Conservation (phyloP, 2,797 vertebrate genomes). For the Coranthus polyacanthus region DNA sequence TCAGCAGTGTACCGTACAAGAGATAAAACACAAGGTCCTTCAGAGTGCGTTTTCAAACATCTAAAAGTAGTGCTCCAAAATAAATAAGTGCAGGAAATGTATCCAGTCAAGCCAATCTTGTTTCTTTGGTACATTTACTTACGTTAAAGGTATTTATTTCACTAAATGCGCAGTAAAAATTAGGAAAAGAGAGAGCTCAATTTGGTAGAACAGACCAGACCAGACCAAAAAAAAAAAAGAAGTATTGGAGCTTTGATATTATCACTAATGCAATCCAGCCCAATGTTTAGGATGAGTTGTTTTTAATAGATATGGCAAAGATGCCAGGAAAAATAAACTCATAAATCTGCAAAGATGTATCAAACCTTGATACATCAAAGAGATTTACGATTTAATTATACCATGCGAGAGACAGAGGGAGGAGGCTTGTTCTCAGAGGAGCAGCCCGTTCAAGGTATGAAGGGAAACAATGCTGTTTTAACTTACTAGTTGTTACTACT, state of each 20-base stretch:
- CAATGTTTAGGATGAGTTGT: slow-evolving; percentile 34
- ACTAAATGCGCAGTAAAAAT: slow-evolving; percentile 36
- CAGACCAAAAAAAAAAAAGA: too few relatives aligned
- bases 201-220: neutral
- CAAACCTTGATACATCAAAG: slow-evolving; percentile 71
- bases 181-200: slow-evolving; percentile 5
- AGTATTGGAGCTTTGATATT: slow-evolving; percentile 28
- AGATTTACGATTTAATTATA: slow-evolving; percentile 72
- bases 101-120: slow-evolving; percentile 1
- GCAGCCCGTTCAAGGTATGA: slow-evolving; percentile 52
- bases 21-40: slow-evolving; percentile 42
- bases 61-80: slow-evolving; percentile 40
- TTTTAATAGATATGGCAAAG: slow-evolving; percentile 47
- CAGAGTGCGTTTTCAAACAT: slow-evolving; percentile 25
- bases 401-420: slow-evolving; percentile 44
- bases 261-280: slow-evolving; percentile 30
- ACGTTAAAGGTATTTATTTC: slow-evolving; percentile 45
- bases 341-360: slow-evolving; percentile 58
- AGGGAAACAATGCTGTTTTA: slow-evolving; percentile 47
- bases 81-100: slow-evolving; percentile 25
- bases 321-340: slow-evolving; percentile 60
- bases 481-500: slow-evolving; percentile 53
- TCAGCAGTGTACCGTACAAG: slow-evolving; percentile 44
- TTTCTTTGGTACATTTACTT: slow-evolving; percentile 8
- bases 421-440: slow-evolving; percentile 57